phyloP scores from a whole-genome alignment of 2,888 invertebrate genomes.

The Iphiclides podalirius region DNA sequence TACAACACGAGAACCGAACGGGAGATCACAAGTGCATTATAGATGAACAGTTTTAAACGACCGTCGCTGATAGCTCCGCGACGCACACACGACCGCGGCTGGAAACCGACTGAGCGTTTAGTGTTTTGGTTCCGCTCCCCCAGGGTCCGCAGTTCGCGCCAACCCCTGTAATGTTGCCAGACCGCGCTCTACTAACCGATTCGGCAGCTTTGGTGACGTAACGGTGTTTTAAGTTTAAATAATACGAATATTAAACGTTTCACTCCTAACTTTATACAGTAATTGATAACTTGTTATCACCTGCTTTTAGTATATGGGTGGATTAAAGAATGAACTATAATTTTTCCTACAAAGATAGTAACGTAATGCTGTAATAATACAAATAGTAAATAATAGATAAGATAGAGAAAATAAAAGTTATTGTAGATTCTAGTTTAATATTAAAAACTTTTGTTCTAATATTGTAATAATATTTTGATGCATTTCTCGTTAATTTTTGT shows the following conservation, averaged over 20 bases:
- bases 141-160: slow-evolving; percentile 15
- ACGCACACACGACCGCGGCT: slow-evolving; percentile 29
- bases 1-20: slow-evolving; percentile 29
- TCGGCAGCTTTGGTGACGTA: slow-evolving; percentile 39
- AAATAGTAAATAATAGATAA: too few relatives aligned
- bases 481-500: too few relatives aligned
- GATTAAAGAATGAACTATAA: too few relatives aligned
- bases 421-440: too few relatives aligned
- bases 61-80: slow-evolving; percentile 23
- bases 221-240: not conserved
- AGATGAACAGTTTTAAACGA: slow-evolving; percentile 38
- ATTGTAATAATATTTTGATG: too few relatives aligned
- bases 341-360: too few relatives aligned
- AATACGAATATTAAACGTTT: not conserved
- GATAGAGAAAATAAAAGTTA: too few relatives aligned
- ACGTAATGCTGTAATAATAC: too few relatives aligned
- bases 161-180: not conserved
- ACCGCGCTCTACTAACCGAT: slow-evolving; percentile 32
- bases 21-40: slow-evolving; percentile 53
- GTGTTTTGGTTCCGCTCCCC: slow-evolving; percentile 21
- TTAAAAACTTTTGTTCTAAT: too few relatives aligned
- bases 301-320: too few relatives aligned
- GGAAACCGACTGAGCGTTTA: slow-evolving; percentile 37
- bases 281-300: too few relatives aligned
- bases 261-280: too few relatives aligned